Evolutionary conservation across 2,888 invertebrate genomes (phyloP), one percentile per base, ranked within the genome.

Genomic region (Acleris holmiana): DNA sequence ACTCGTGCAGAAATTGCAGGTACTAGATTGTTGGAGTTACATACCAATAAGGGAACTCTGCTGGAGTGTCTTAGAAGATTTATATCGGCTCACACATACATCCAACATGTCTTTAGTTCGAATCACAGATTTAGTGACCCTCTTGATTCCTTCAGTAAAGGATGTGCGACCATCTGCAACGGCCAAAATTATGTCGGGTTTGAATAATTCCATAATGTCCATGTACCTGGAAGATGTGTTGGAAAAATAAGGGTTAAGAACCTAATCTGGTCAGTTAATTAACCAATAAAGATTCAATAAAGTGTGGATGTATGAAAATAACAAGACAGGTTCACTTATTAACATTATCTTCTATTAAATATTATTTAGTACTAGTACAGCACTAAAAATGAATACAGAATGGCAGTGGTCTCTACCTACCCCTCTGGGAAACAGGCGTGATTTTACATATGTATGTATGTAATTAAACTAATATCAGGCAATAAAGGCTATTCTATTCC

Each of bases 181-280:
- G 15, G 96, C 94, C 81, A 96, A 95, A 87, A 96, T 97, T 79
- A 97, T 94, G 82, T 97, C 96, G 46, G 98, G 98, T 83, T 94
- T 94, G 81, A 96, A 95, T 25, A 93, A 85, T 87, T 97, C 96
- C 71, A 97, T 94, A 44, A 96, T 80, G 75, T 96, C 94, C 95
- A 98, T 96, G 84, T 96, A 97, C 73, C 95, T 95, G 81, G 71
- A 90, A 86, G 63, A 54, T 46, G 55, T 50, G 61, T 21, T 2
- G 13, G 2, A 53, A 35, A 19, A 35, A 10, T 18, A 35, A 51
- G 15, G 6, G 17, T 15, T 6, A 5, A 18, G 3, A 8, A n/a
- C 6, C 44, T 6, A 44, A n/a, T 7, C 44, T n/a, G n/a, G 2
- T n/a, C n/a, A n/a, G 17, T 17, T n/a, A 2, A 44, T n/a, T 44